Percentiles rank a stretch among this genome's conserved stretches.
Conservation (phyloP, 2,888 invertebrate species). For the Subacronicta megacephala region DNA sequence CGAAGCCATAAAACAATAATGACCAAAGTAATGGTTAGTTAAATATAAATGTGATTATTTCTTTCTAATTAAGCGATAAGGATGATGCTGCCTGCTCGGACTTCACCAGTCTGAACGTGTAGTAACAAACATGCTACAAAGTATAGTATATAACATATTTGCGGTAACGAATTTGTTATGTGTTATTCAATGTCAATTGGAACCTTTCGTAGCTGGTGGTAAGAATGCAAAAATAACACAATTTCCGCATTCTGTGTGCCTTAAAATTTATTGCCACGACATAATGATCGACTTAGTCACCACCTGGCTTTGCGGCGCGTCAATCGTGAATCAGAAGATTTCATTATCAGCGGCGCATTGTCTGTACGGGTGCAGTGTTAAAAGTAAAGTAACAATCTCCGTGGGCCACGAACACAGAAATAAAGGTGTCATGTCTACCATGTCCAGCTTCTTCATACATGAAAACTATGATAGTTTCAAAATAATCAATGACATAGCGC, state of each 20-base stretch:
- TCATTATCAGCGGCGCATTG: constrained; percentile 9
- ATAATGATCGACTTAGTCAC: too few species aligned
- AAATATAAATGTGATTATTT: not conserved
- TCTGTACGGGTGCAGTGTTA: not conserved
- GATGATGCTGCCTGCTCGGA: not conserved
- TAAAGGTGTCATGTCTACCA: not conserved
- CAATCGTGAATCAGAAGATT: constrained; percentile 6
- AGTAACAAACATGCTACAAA: not conserved
- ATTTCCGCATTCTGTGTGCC: constrained; percentile 5
- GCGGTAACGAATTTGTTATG: not conserved
- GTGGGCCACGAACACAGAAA: not conserved
- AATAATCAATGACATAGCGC: constrained; percentile 7
- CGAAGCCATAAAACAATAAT: too few species aligned
- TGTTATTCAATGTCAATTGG: constrained; percentile 1
- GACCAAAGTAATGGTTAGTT: not conserved
- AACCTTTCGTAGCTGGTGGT: constrained; percentile 2
- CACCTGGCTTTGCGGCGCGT: constrained; percentile 13
- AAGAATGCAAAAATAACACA: not conserved
- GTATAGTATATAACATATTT: not conserved
- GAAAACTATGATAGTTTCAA: not conserved
- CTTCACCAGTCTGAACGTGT: not conserved
- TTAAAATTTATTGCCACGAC: not conserved
- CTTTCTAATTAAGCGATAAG: constrained; percentile 9
- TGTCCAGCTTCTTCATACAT: not conserved
- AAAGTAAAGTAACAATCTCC: not conserved